Base-by-base conservation (phyloP, 2,113 vertebrate species). In the Romanogobio albipinnatus region DNA sequence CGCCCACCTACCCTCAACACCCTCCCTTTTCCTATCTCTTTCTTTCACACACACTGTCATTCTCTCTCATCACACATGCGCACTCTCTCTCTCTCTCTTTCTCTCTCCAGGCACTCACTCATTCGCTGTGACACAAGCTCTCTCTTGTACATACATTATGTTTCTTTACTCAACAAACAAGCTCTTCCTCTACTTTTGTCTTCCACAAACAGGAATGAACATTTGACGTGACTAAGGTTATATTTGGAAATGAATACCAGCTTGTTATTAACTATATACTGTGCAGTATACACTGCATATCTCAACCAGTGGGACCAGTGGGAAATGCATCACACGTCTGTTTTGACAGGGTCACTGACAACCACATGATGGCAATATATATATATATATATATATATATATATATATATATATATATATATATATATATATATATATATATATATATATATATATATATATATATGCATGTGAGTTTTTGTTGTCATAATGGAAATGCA, bases 21-120 rank as follows among this genome's bases (percentile, higher is more conserved):
- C 90, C 90, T 88, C 90, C 86, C 88, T 88, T 90, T 91, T 89
- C 90, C 89, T 89, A 90, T 89, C 86, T 49, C 26, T 85, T 86
- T 71, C 84, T 33, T 51, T 74, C 85, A 74, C 56, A 47, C 82
- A 66, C 66, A 9, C 87, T 53, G 58, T 74, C 76, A 76, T 78
- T 71, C 84, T 74, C 81, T 62, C 51, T 51, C 74, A 36, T 71
- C 85, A 68, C 49, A 53, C 81, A 39, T 77, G 66, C 81, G 53
- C 81, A 62, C 81, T 9, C 76, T 33, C 49, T 47, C 26, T 66
- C 58, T 74, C 86, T 87, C 86, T 83, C 9, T 84, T 85, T 89
- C 86, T 74, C 84, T 86, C 29, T 53, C 90, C 87, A 88, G 85
- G 89, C 82, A 84, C 56, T 81, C 89, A 90, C 90, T 90, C 88